Conservation (phyloP, 2,113 vertebrate species). For the Pardalotus punctatus region DNA sequence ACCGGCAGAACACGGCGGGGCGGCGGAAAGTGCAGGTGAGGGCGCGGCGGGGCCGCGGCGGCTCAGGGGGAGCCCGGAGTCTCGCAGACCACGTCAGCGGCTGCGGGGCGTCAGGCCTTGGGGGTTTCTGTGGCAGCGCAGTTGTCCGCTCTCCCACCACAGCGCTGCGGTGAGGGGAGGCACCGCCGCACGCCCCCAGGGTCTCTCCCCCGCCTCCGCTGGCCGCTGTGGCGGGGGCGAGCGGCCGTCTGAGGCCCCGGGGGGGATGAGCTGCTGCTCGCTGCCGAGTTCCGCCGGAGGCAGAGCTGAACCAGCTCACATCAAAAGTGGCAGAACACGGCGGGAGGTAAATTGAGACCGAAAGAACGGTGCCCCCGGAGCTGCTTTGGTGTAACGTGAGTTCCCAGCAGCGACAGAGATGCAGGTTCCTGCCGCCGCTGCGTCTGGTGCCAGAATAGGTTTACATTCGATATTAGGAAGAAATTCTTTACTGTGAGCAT, state of each 20-base stretch:
- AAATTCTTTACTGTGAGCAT: rapidly evolving
- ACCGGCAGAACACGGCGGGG: slow-evolving; percentile 97
- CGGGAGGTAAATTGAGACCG: not conserved
- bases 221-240: not conserved
- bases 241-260: not conserved
- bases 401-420: not conserved
- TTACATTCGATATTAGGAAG: not conserved
- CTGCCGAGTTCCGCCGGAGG: not conserved
- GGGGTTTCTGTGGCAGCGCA: not conserved
- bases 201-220: not conserved
- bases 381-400: not conserved
- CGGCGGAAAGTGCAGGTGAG: slow-evolving; percentile 91
- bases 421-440: not conserved
- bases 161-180: not conserved
- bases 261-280: not conserved
- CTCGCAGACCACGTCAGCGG: not conserved
- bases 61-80: rapidly evolving
- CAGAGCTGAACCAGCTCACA: not conserved
- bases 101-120: not conserved
- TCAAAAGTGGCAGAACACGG: not conserved
- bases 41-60: not conserved
- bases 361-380: not conserved
- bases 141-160: rapidly evolving
- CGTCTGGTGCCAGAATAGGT: not conserved
- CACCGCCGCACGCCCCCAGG: not conserved